Percentiles rank a stretch among this genome's conserved stretches.
Conservation (phyloP, 1,140 invertebrate species). For the Hirudo medicinalis region DNA sequence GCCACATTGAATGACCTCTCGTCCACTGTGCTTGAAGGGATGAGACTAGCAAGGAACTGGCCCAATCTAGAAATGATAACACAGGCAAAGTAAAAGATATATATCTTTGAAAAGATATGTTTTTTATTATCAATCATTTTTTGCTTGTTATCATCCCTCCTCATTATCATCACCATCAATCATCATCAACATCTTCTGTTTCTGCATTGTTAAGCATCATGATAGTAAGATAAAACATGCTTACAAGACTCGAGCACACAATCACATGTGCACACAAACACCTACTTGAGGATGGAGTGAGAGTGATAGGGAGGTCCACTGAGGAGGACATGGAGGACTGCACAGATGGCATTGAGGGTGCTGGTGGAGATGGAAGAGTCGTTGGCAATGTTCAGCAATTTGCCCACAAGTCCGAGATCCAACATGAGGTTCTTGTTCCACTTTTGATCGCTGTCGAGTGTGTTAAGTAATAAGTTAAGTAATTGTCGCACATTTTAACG, state of each 20-base stretch:
- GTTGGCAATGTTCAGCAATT: conserved; percentile 59
- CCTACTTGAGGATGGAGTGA: conserved; percentile 12
- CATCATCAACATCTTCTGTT: neutral
- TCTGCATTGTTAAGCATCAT: neutral
- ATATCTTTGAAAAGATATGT: neutral
- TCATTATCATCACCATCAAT: no score
- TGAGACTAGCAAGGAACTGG: conserved; percentile 47
- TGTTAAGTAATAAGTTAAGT: neutral
- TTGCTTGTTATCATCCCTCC: neutral
- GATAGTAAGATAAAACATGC: no score
- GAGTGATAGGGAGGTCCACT: conserved; percentile 63
- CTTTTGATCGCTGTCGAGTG: conserved; percentile 56
- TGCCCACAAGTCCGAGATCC: conserved; percentile 31
- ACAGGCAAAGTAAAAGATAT: neutral
- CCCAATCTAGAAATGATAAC: conserved; percentile 30
- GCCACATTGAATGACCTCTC: conserved; percentile 26
- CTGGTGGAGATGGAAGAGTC: conserved; percentile 55
- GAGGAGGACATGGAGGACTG: conserved; percentile 57
- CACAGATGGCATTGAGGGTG: conserved; percentile 45
- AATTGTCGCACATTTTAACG: no score
- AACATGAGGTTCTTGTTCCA: conserved; percentile 71
- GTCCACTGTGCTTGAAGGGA: conserved; percentile 52
- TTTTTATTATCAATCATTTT: neutral
- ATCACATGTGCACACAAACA: neutral
- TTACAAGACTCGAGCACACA: neutral